Base-by-base conservation (phyloP, 2,888 invertebrate genomes). In the Sycophila texana region DNA sequence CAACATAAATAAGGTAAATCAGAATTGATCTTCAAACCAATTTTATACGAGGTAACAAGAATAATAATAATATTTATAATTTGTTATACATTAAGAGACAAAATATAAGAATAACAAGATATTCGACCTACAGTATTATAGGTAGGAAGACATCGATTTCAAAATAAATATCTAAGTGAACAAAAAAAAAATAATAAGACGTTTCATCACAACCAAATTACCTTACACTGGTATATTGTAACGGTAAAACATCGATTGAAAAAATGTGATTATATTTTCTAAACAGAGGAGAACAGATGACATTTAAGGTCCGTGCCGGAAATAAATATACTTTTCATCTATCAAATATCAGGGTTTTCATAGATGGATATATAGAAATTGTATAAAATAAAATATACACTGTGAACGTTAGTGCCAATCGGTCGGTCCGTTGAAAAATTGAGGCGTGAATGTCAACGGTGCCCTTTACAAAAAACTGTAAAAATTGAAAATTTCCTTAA, bases 291-390 rank as follows among this genome's bases (percentile, higher is more conserved):
- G 26, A 61, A 66, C 22, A 49, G 58, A 39, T 39, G 75, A 81
- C 80, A 82, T 58, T 47, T n/a, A 82, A 82, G 77, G 72, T 66
- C 65, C 80, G 82, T 82, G 80, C 77, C 82, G 77, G 66, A 74
- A 66, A 53, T 57, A 13, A 61, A 53, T n/a, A 51, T 60, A 55
- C 53, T 49, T 22, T 39, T 39, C 7, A 0, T 39, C 39, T 10
- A n/a, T 39, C 30, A 63, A 26, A 47, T 63, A 26, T 65, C 20
- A 2, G 26, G 66, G 57, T 26, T 26, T 20, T 53, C 47, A 53
- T 14, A 39, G 58, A 66, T 47, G 51, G n/a, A n/a, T 26, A 65
- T 65, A 51, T 51, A 57, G 65, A 60, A 63, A 22, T 53, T 20
- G 67, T 26, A 66, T 5, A 60, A 47, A 60, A 60, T 22, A 67